Base-by-base conservation (phyloP, 2,113 vertebrate genomes). In the Xenus cinereus region DNA sequence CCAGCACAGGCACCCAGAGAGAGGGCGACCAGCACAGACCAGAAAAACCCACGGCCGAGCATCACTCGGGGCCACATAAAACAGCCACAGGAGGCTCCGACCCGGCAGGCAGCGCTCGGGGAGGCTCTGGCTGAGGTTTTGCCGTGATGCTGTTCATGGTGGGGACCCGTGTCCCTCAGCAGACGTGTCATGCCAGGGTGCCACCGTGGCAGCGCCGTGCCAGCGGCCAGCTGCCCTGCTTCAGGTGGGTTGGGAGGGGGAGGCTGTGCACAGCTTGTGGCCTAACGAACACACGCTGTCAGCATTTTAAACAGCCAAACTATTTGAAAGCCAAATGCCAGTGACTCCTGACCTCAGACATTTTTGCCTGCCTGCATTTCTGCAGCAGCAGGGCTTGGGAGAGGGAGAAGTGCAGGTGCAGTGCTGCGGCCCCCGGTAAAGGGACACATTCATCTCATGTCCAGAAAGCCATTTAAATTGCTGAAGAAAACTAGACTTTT, bases 101-200 rank as follows among this genome's bases (percentile, higher is more conserved):
- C 27, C 0, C 0, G 3, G 51, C 64, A 72, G 60, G 23, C 57
- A 64, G 64, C 1, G 0, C 37, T 6, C 1, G 0, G 13, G 12
- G 16, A 22, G 23, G 28, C 23, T 64, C 68, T 59, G 48, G 26
- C 22, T 3, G 20, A 60, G 87, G 39, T 39, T 90, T 78, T 33
- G 4, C n/a, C 3, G 0, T 1, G 12, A 16, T 43, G 51, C 16
- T n/a, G 53, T 48, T 69, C 22, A 2, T 1, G 8, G 17, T 50
- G 41, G 50, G 60, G 62, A 51, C 3, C 45, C 0, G 0, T 46
- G 37, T 50, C 66, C 74, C 71, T 41, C 24, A 23, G 67, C 8
- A 27, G 59, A 35, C 7, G 3, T 28, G 33, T 11, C 71, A 50
- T 23, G 1, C 26, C 3, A 0, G 1, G 7, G n/a, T 74, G 82